phyloP scores from a whole-genome alignment of 1,140 invertebrate species.

The Drosophila ohnishii region DNA sequence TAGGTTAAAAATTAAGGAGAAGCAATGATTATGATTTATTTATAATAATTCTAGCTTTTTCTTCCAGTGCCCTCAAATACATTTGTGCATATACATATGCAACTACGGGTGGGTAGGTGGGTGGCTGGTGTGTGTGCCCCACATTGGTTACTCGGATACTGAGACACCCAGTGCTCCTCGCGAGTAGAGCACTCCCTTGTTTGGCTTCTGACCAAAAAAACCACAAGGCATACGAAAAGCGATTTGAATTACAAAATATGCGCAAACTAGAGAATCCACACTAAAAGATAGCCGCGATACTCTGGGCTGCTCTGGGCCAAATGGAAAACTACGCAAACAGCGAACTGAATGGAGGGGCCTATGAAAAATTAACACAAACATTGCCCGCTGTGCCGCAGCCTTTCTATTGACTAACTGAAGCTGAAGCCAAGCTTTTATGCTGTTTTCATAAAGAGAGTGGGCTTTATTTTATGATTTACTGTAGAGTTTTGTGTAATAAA shows the following conservation, averaged over 20 bases:
- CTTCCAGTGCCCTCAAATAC: slow-evolving; percentile 11
- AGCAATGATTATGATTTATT: background rate
- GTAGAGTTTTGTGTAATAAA: slow-evolving; percentile 10
- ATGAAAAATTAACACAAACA: slow-evolving; percentile 45
- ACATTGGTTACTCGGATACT: slow-evolving; percentile 53
- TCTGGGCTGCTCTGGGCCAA: slow-evolving; percentile 7
- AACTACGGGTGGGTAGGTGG: slow-evolving; percentile 25
- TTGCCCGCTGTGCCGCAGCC: slow-evolving; percentile 1
- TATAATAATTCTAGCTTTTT: background rate
- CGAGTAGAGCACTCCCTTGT: slow-evolving; percentile 57
- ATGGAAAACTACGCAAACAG: slow-evolving; percentile 43
- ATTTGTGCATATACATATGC: background rate
- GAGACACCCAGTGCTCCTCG: slow-evolving; percentile 26
- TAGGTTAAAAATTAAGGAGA: background rate
- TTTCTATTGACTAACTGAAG: slow-evolving; percentile 30
- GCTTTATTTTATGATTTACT: background rate
- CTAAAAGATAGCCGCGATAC: slow-evolving; percentile 35
- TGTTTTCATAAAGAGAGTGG: background rate
- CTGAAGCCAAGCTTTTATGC: slow-evolving; percentile 46
- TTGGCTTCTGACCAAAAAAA: slow-evolving; percentile 79
- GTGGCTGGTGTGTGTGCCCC: slow-evolving; percentile 52
- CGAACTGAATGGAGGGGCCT: slow-evolving; percentile 29
- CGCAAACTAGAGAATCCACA: slow-evolving; percentile 35
- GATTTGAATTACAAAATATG: slow-evolving; percentile 76
- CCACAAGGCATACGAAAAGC: slow-evolving; percentile 59